Percentiles rank a stretch among this genome's conserved stretches.
phyloP scores from a whole-genome alignment of 37 sponge, comb jelly and placozoan genomes.

The Aphrocallistes beatrix region DNA sequence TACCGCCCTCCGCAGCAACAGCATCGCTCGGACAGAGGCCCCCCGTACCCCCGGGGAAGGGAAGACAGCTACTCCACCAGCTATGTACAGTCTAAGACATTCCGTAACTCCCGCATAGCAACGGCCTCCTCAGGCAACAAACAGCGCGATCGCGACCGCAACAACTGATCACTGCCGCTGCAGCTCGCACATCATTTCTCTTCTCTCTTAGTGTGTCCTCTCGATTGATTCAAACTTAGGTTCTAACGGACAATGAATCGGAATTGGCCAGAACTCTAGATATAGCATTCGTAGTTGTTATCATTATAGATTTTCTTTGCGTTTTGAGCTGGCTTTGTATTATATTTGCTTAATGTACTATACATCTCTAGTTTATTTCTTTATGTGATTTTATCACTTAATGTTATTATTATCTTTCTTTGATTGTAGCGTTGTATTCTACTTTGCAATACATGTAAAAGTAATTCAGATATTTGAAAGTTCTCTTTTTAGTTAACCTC shows the following conservation, averaged over 20 bases:
- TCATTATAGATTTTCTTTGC: neutral
- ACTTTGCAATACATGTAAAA: neutral
- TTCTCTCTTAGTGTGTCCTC: neutral
- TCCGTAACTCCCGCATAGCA: neutral
- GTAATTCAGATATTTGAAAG: too few relatives aligned
- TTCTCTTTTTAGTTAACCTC: too few relatives aligned
- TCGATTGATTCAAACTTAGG: neutral
- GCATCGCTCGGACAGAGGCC: too few relatives aligned
- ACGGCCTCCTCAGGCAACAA: neutral
- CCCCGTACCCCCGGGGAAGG: neutral
- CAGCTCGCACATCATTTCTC: neutral
- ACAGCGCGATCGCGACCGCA: neutral
- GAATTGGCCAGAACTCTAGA: constrained; percentile 20
- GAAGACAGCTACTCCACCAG: neutral
- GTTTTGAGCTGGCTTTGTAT: constrained; percentile 20
- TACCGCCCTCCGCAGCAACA: neutral
- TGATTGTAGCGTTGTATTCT: constrained; percentile 7
- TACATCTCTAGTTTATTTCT: constrained; percentile 18
- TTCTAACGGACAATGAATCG: neutral
- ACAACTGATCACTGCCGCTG: neutral
- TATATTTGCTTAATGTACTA: constrained; percentile 20
- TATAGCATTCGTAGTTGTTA: neutral
- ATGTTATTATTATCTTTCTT: neutral
- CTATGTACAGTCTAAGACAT: neutral
- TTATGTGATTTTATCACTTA: constrained; percentile 13